A percentile compares a stretch with the other conserved stretches of the same genome.
Conservation (phyloP, 2,113 vertebrate genomes). For the Gymnarchus niloticus region DNA sequence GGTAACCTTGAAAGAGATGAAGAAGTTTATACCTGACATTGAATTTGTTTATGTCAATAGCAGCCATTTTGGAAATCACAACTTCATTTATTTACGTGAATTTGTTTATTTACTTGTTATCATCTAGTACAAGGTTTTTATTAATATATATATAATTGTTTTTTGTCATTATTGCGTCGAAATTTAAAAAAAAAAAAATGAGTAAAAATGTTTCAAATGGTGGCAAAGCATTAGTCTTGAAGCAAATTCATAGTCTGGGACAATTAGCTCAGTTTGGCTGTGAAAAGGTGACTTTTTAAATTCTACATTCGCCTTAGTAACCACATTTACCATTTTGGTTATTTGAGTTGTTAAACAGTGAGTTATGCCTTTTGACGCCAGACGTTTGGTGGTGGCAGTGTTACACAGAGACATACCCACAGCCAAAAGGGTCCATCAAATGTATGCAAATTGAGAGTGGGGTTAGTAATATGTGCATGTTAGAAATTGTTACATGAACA, state of each 20-base stretch:
- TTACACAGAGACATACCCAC: not conserved
- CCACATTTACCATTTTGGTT: not conserved
- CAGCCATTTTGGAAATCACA: not conserved
- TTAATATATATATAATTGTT: too few relatives aligned
- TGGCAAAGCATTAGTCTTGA: not conserved
- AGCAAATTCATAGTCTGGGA: not conserved
- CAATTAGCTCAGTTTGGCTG: not conserved
- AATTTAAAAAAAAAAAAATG: not conserved
- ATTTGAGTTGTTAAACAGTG: not conserved
- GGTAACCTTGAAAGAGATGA: not conserved
- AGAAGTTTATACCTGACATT: not conserved
- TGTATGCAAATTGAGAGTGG: not conserved
- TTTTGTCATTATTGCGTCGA: not conserved
- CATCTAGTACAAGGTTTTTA: not conserved
- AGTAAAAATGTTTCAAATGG: not conserved
- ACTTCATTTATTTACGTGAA: not conserved
- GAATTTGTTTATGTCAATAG: not conserved
- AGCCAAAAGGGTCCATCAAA: not conserved
- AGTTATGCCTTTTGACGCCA: not conserved
- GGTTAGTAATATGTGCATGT: not conserved
- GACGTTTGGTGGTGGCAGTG: not conserved
- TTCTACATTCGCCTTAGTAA: too few relatives aligned
- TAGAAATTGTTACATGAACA: not conserved
- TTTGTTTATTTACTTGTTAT: not conserved
- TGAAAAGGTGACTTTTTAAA: not conserved